phyloP scores from a whole-genome alignment of 1,140 invertebrate genomes.

The Diploscapter pachys region DNA sequence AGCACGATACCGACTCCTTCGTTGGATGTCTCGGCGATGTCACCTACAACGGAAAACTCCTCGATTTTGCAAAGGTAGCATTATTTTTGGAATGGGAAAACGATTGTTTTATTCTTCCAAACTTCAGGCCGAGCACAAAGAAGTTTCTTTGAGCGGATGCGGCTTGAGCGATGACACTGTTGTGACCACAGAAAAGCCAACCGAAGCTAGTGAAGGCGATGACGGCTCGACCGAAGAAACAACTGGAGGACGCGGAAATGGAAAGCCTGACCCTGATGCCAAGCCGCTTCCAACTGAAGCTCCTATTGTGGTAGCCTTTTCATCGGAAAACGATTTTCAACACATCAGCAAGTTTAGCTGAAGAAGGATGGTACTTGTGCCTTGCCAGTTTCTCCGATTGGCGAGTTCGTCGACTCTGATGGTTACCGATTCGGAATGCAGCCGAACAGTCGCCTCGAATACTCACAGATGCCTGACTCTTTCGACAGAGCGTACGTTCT shows the following conservation, averaged over 20 bases:
- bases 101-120: background rate
- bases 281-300: background rate
- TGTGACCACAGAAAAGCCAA: constrained; percentile 10
- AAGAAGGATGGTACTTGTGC: constrained; percentile 60
- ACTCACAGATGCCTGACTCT: constrained; percentile 64
- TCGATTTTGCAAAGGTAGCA: constrained; percentile 75
- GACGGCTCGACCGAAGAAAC: background rate
- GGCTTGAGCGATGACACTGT: constrained; percentile 52
- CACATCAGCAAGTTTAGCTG: too few relatives aligned
- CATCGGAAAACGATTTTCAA: background rate
- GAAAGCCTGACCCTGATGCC: too few relatives aligned
- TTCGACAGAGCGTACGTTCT: constrained; percentile 40
- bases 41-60: constrained; percentile 74
- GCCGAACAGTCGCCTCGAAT: constrained; percentile 66
- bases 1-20: constrained; percentile 63
- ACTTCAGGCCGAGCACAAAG: constrained; percentile 41
- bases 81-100: constrained; percentile 54
- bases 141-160: constrained; percentile 68
- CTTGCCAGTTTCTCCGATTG: constrained; percentile 60
- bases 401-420: constrained; percentile 49
- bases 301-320: background rate
- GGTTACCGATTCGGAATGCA: constrained; percentile 62
- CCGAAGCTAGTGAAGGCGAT: too few relatives aligned
- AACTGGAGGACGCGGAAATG: background rate
- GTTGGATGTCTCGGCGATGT: constrained; percentile 81